A percentile compares a stretch with the other conserved stretches of the same genome.
Evolutionary conservation across 2,888 invertebrate genomes (phyloP).

Genomic region (Actias luna): DNA sequence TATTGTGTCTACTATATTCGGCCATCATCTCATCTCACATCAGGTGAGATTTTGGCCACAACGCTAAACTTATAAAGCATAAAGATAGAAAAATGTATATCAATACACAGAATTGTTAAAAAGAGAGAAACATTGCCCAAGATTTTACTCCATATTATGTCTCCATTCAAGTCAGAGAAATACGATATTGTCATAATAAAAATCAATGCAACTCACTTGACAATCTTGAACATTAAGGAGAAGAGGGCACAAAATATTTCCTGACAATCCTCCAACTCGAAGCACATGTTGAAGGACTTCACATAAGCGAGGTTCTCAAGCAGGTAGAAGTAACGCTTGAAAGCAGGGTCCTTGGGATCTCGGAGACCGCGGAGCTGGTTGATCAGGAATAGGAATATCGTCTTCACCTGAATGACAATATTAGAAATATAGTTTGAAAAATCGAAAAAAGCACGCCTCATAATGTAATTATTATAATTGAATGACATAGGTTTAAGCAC

Average conservation of each 20-base stretch:
- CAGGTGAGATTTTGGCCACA: too few species aligned
- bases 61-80: too few species aligned
- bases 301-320: conserved; percentile 98
- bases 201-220: conserved; percentile 87
- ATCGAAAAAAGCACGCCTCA: too few species aligned
- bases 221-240: conserved; percentile 96
- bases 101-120: too few species aligned
- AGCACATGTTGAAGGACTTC: conserved; percentile 99
- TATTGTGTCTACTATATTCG: too few species aligned
- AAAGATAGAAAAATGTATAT: too few species aligned
- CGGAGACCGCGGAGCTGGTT: conserved; percentile 95
- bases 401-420: conserved; percentile 74
- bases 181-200: neutral
- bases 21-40: too few species aligned
- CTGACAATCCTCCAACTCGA: conserved; percentile 98
- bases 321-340: conserved; percentile 98
- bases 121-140: too few species aligned
- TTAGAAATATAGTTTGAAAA: neutral
- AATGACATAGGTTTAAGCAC: too few species aligned
- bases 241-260: conserved; percentile 97
- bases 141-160: too few species aligned
- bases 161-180: too few species aligned
- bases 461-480: too few species aligned
- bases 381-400: conserved; percentile 96
- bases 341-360: conserved; percentile 98